phyloP scores from a whole-genome alignment of 2,113 vertebrate genomes.

The Gobio gobio region DNA sequence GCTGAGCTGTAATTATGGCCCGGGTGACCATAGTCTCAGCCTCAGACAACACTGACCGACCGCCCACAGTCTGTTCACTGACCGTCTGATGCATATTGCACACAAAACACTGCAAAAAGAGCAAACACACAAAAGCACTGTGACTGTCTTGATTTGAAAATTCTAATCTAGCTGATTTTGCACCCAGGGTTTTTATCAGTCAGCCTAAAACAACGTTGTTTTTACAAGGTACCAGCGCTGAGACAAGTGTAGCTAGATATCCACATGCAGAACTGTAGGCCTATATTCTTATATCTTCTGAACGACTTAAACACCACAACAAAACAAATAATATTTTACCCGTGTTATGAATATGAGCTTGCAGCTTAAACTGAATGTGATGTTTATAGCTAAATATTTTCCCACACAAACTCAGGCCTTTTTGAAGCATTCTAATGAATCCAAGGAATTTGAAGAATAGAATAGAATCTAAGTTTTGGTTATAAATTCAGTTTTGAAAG shows the following conservation, averaged over 20 bases:
- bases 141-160: background rate
- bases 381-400: background rate
- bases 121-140: background rate
- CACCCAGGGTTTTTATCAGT: background rate
- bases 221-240: background rate
- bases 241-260: background rate
- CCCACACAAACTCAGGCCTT: background rate
- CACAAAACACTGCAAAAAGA: background rate
- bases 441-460: too few species aligned
- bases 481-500: too few species aligned
- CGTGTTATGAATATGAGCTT: background rate
- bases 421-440: background rate
- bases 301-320: background rate
- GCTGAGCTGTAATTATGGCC: conserved; percentile 32
- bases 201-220: background rate
- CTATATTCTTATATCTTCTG: background rate
- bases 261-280: background rate
- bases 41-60: background rate
- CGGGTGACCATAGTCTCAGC: conserved; percentile 19
- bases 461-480: too few species aligned
- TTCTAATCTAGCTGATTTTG: background rate
- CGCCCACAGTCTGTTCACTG: conserved; percentile 5
- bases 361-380: background rate
- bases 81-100: background rate
- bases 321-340: background rate